These are phyloP conservation scores for Phengaris arion DNA, from an alignment of 2,888 invertebrate genomes.

Conservation along the genomic window DNA sequence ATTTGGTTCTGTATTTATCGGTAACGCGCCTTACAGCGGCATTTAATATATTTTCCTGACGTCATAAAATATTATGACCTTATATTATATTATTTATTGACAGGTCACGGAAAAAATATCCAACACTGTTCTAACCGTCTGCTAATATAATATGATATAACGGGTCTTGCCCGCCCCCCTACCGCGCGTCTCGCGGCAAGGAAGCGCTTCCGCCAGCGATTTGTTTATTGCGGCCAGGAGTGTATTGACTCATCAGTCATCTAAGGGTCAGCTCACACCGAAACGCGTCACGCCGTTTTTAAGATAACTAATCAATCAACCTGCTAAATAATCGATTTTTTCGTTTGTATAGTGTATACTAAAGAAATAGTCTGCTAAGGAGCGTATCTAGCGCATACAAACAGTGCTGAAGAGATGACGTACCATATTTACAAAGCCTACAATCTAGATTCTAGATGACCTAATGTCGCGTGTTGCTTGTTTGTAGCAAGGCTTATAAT, in stretches of 20 bases:
- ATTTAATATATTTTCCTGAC: no score
- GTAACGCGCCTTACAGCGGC: no score
- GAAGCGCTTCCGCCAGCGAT: constrained; percentile 9
- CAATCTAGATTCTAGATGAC: not conserved
- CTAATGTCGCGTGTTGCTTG: not conserved
- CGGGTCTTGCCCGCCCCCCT: not conserved
- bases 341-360: no score
- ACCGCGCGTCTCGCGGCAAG: not conserved
- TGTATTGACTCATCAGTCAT: not conserved
- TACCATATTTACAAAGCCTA: not conserved
- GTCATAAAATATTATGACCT: no score
- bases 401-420: not conserved
- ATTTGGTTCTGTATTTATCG: no score
- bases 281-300: no score
- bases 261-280: no score
- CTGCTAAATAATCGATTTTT: no score
- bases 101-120: no score
- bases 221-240: constrained; percentile 12
- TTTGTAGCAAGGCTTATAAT: not conserved
- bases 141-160: not conserved
- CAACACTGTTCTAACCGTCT: not conserved
- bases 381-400: not conserved
- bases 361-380: not conserved
- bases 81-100: no score
- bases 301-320: no score